Evolutionary conservation across 2,113 vertebrate genomes (phyloP).

Genomic region (Campylomormyrus numenius): DNA sequence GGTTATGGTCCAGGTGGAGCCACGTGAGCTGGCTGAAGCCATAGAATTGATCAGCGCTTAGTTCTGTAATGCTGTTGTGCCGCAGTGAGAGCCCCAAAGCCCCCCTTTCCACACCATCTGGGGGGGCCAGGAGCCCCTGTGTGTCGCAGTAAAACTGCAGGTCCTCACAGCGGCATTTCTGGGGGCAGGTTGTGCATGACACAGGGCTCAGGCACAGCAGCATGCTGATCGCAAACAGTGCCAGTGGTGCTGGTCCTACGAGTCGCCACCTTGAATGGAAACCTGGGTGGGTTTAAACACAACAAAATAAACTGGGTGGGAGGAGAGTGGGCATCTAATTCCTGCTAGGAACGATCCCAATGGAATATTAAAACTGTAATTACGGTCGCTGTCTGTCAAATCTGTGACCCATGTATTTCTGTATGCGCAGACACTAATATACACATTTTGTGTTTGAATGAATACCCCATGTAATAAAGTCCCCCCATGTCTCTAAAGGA

Average conservation of each 20-base stretch:
- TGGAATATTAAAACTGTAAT: slow-evolving; percentile 4
- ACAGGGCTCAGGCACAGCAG: slow-evolving; percentile 91
- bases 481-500: not conserved
- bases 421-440: not conserved
- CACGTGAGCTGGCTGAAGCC: slow-evolving; percentile 97
- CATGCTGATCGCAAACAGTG: slow-evolving; percentile 97
- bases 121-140: slow-evolving; percentile 93
- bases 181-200: slow-evolving; percentile 96
- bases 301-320: slow-evolving; percentile 54
- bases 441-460: not conserved
- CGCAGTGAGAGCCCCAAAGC: slow-evolving; percentile 95
- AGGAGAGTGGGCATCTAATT: slow-evolving; percentile 53
- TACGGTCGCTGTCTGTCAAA: not conserved
- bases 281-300: slow-evolving; percentile 87
- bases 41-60: slow-evolving; percentile 93
- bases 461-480: not conserved
- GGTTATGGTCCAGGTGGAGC: slow-evolving; percentile 98
- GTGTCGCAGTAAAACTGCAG: slow-evolving; percentile 99
- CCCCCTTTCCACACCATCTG: slow-evolving; percentile 92
- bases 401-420: not conserved
- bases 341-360: slow-evolving; percentile 45
- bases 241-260: slow-evolving; percentile 97
- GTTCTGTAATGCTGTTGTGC: slow-evolving; percentile 93
- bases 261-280: slow-evolving; percentile 99
- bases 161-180: slow-evolving; percentile 99